A percentile compares a stretch with the other conserved stretches of the same genome.
phyloP scores from a whole-genome alignment of 2,113 vertebrate species.

The Clarias magur region DNA sequence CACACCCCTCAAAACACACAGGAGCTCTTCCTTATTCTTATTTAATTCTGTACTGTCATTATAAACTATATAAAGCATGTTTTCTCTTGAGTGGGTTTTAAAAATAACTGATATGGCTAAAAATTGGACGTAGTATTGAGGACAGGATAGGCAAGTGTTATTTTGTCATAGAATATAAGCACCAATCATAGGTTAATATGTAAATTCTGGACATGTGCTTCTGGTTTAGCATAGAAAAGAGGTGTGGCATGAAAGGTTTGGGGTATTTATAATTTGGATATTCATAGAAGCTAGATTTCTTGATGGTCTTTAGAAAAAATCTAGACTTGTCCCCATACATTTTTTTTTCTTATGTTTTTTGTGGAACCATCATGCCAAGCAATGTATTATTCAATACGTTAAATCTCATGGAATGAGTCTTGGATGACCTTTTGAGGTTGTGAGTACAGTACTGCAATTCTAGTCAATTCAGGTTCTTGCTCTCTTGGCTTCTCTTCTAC shows the following conservation, averaged over 20 bases:
- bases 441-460: neutral
- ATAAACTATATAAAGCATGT: neutral
- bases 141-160: neutral
- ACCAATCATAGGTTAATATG: neutral
- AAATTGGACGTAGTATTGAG: neutral
- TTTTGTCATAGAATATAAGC: neutral
- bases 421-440: neutral
- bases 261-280: neutral
- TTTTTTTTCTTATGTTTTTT: neutral
- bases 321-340: neutral
- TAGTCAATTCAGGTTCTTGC: neutral
- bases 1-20: neutral
- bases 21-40: neutral
- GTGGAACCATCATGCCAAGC: neutral
- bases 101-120: neutral
- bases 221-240: neutral
- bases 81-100: neutral
- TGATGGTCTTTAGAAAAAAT: neutral
- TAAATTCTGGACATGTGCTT: neutral
- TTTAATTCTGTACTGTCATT: neutral
- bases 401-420: neutral
- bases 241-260: neutral
- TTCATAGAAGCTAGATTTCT: neutral
- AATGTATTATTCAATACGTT: neutral
- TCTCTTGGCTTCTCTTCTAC: neutral